Conservation (phyloP, 2,888 invertebrate species). For the Odontomyia ornata region DNA sequence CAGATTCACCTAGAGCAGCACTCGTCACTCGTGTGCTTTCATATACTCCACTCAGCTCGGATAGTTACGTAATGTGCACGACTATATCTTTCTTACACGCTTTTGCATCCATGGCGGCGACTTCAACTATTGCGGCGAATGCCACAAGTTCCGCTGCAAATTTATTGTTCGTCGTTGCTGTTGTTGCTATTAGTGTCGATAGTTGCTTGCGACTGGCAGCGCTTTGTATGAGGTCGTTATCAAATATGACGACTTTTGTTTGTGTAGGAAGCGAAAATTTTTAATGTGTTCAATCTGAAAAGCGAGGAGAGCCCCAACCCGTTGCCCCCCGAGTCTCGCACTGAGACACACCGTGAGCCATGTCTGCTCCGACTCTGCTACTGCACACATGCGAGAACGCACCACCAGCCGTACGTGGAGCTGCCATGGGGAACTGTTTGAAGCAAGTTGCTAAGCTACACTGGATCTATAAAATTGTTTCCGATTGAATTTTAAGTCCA, state of each 20-base stretch:
- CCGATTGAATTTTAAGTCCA: no score
- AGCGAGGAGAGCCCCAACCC: background rate
- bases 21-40: no score
- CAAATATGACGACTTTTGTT: background rate
- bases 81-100: background rate
- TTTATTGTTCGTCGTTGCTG: background rate
- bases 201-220: no score
- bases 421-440: no score
- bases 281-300: background rate
- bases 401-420: no score
- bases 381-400: no score
- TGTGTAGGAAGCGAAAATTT: background rate
- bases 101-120: background rate
- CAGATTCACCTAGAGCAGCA: no score
- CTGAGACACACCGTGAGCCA: no score
- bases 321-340: background rate
- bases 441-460: no score
- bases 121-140: background rate
- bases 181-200: no score
- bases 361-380: no score
- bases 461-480: no score
- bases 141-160: constrained; percentile 3
- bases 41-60: background rate
- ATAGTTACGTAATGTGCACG: constrained; percentile 1
- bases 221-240: background rate